These are phyloP conservation scores for Sogatella furcifera DNA, from an alignment of 1,140 invertebrate genomes.

Conservation along the genomic window DNA sequence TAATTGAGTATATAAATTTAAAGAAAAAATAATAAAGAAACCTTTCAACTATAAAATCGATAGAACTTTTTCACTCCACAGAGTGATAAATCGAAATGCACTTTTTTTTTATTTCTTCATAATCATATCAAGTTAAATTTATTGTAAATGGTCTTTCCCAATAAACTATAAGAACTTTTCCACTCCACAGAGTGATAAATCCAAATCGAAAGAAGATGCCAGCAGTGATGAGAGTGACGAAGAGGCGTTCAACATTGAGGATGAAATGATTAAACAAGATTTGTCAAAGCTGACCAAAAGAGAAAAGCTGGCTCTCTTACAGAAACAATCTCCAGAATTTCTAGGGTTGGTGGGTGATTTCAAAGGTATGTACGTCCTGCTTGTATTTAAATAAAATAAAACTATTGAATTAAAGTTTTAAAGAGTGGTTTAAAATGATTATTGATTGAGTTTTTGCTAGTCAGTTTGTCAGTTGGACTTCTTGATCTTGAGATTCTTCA, in stretches of 20 bases:
- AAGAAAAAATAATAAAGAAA: too few relatives aligned
- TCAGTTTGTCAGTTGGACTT: too few relatives aligned
- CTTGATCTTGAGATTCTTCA: too few relatives aligned
- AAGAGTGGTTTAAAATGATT: too few relatives aligned
- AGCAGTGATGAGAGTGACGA: neutral
- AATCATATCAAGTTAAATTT: too few relatives aligned
- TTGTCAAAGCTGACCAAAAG: slow-evolving; percentile 58
- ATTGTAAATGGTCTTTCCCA: too few relatives aligned
- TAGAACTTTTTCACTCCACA: neutral
- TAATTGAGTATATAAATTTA: too few relatives aligned
- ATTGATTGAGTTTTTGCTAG: too few relatives aligned
- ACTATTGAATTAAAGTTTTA: too few relatives aligned
- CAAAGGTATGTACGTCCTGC: slow-evolving; percentile 56
- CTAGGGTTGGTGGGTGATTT: slow-evolving; percentile 62
- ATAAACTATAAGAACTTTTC: neutral
- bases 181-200: neutral
- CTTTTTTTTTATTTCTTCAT: too few relatives aligned
- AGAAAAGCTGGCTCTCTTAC: slow-evolving; percentile 60
- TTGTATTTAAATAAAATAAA: too few relatives aligned
- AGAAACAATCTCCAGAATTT: slow-evolving; percentile 79
- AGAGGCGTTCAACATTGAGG: neutral
- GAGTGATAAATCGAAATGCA: neutral
- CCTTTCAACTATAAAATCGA: too few relatives aligned
- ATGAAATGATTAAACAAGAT: slow-evolving; percentile 44
- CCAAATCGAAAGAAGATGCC: neutral